Evolutionary conservation across 2,888 invertebrate genomes (phyloP), one percentile per base, ranked within the genome.

Genomic region (Cryptops parisi): DNA sequence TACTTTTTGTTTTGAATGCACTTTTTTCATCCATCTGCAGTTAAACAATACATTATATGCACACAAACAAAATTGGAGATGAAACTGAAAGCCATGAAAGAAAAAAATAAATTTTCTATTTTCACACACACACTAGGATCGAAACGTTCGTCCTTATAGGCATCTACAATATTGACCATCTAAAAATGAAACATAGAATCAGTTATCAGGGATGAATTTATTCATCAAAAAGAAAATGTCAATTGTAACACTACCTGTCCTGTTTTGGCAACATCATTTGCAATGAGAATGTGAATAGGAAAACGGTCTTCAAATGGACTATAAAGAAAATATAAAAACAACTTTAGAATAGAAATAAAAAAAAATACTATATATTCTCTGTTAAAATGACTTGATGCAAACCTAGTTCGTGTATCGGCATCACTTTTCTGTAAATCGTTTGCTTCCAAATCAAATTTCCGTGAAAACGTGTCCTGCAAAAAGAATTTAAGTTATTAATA

Each of bases 231-330:
- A 9, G 15, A 33, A 9, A 47, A 47, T 12, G 26, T 9, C 21
- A 17, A 47, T 26, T 2, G 17, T n/a, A 6, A 22, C 23, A 75
- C 73, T 73, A 90, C 90, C 82, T 93, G 90, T 62, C 93, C 93
- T 55, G 90, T 91, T 43, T 89, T 87, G 52, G 93, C 93, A 47
- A 91, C 93, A 72, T 89, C 83, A 54, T 93, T 90, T 24, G 91
- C 91, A 65, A 94, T 90, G 56, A 93, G 93, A 60, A 93, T 81
- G 70, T 93, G 91, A 64, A 93, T 88, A 38, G 93, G 93, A 72
- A 93, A 93, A 60, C 93, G 78, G 64, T 87, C 87, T 70, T 90
- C 90, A 70, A 84, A 87, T 48, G 89, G 89, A 83, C 56, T 90
- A 68, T 58, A 59, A 56, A 41, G 44, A 54, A 19, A 2, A 46